phyloP scores from a whole-genome alignment of 2,888 invertebrate species.

The Muscina levida region DNA sequence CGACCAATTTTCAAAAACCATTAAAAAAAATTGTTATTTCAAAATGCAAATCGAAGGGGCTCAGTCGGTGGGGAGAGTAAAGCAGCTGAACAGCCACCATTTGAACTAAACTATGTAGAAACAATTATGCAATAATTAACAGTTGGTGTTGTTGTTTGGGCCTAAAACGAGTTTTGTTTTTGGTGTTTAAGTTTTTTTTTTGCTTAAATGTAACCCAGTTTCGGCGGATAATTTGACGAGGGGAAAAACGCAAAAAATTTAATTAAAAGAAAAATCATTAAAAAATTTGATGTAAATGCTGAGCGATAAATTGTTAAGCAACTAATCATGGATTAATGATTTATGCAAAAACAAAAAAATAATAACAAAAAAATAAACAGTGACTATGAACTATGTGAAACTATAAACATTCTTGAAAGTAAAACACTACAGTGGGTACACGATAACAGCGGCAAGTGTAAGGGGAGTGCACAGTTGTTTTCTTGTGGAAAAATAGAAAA shows the following conservation, averaged over 20 bases:
- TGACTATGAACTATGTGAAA: not conserved
- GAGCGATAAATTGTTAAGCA: not conserved
- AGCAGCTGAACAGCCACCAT: not conserved
- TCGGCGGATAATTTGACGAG: not conserved
- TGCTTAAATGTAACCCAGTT: slow-evolving; percentile 24
- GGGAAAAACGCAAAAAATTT: not conserved
- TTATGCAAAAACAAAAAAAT: not conserved
- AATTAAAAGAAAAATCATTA: slow-evolving; percentile 36
- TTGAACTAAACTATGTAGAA: not conserved
- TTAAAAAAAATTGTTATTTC: not conserved
- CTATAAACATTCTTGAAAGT: not conserved
- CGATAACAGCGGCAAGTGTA: too few relatives aligned
- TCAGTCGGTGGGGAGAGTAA: too few relatives aligned
- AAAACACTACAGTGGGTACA: not conserved
- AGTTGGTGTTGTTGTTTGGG: not conserved
- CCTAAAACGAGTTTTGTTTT: slow-evolving; percentile 22
- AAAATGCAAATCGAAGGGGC: too few relatives aligned
- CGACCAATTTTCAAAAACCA: too few relatives aligned
- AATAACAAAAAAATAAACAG: slow-evolving; percentile 3
- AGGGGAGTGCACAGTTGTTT: too few relatives aligned
- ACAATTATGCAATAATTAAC: slow-evolving; percentile 27
- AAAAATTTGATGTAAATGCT: not conserved
- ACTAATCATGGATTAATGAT: not conserved
- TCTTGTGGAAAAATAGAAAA: too few relatives aligned
- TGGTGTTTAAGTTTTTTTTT: too few relatives aligned